These are phyloP conservation scores for Lophotriccus pileatus DNA, from an alignment of 2,797 vertebrate genomes.

Conservation along the genomic window DNA sequence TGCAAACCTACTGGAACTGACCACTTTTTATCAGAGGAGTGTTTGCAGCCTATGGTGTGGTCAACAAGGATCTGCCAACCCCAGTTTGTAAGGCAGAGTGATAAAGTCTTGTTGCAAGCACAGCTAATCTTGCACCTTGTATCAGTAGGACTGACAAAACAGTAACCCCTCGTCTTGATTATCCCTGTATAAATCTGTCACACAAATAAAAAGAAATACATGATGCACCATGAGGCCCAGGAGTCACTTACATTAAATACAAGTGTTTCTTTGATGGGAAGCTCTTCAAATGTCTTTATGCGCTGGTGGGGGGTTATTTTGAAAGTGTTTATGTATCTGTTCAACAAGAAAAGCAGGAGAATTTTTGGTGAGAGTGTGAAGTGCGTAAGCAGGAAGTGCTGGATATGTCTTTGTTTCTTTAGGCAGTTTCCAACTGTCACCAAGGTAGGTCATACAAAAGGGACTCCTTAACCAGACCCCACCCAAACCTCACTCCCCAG, in stretches of 20 bases:
- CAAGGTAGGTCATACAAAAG: accelerated
- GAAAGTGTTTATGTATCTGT: conserved; percentile 84
- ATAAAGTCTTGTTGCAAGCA: not conserved
- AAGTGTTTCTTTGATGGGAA: conserved; percentile 69
- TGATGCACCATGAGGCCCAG: not conserved
- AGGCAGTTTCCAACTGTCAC: not conserved
- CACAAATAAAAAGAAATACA: not conserved
- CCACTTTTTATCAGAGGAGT: not conserved
- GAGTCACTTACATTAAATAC: conserved; percentile 77
- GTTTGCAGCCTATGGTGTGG: not conserved
- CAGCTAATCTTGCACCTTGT: not conserved
- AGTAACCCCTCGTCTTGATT: not conserved
- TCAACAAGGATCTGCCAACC: not conserved
- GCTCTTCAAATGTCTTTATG: conserved; percentile 87
- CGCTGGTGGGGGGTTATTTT: conserved; percentile 71
- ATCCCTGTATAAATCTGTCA: not conserved
- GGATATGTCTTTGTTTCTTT: not conserved
- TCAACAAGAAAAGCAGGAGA: conserved; percentile 15
- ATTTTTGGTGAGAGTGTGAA: not conserved
- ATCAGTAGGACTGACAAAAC: not conserved
- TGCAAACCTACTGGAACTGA: not conserved
- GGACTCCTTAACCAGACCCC: not conserved
- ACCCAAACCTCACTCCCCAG: not conserved
- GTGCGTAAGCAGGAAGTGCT: not conserved
- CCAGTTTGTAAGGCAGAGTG: not conserved